A percentile compares a stretch with the other conserved stretches of the same genome.
These are phyloP conservation scores for Delia radicum DNA, from an alignment of 1,140 invertebrate species.

Conservation along the genomic window DNA sequence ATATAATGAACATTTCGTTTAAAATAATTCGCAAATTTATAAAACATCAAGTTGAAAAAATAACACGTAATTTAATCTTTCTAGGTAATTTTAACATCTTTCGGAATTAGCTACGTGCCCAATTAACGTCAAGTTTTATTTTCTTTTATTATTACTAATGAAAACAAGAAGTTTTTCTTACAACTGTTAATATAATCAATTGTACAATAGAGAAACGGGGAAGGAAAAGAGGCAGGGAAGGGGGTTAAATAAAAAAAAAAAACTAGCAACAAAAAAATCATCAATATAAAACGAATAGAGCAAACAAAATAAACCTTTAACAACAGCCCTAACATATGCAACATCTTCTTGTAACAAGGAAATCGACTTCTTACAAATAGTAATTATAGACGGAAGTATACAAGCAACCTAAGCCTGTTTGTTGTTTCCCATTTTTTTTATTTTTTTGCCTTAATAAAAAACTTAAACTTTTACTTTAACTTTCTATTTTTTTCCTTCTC, in stretches of 20 bases:
- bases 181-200: not conserved
- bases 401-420: not conserved
- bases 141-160: not conserved
- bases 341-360: not conserved
- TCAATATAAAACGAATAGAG: not conserved
- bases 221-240: no score
- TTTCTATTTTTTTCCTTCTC: no score
- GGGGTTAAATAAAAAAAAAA: not conserved
- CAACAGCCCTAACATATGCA: not conserved
- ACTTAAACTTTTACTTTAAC: no score
- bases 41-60: not conserved
- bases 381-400: not conserved
- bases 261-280: not conserved
- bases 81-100: not conserved
- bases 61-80: not conserved
- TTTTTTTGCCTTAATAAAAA: not conserved
- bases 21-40: no score
- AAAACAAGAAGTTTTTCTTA: not conserved
- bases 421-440: not conserved
- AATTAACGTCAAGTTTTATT: constrained; percentile 2
- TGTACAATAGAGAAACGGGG: not conserved
- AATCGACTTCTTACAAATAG: not conserved
- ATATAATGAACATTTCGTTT: no score
- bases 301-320: not conserved
- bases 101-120: not conserved